These are phyloP conservation scores for Cosmopolites sordidus DNA, from an alignment of 2,888 invertebrate genomes.

Conservation along the genomic window DNA sequence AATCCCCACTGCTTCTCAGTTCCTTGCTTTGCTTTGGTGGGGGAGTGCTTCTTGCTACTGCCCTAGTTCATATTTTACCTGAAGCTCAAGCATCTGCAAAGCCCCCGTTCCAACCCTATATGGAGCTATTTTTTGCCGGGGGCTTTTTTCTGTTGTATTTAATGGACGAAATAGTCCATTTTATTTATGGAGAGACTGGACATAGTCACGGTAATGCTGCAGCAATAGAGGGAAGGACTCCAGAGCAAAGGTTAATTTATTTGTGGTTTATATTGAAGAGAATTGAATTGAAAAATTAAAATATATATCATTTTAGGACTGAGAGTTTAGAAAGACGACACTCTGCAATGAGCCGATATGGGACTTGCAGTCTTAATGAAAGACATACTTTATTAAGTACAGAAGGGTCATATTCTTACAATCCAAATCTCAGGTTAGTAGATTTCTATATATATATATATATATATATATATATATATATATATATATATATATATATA, in stretches of 20 bases:
- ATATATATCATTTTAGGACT: too few relatives aligned
- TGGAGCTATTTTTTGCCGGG: conserved; percentile 62
- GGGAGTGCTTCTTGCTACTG: conserved; percentile 73
- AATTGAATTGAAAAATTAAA: too few relatives aligned
- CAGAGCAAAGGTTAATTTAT: too few relatives aligned
- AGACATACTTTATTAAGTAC: too few relatives aligned
- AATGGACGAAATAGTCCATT: conserved; percentile 69
- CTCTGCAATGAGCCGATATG: conserved; percentile 17
- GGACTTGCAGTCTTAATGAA: conserved; percentile 5
- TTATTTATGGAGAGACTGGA: conserved; percentile 54
- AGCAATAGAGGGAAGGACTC: too few relatives aligned
- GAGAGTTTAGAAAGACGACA: background rate
- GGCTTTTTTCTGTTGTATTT: conserved; percentile 71
- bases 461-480: too few relatives aligned
- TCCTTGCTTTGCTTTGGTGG: conserved; percentile 74
- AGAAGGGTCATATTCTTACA: too few relatives aligned
- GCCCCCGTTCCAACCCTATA: conserved; percentile 49
- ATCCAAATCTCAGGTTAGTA: too few relatives aligned
- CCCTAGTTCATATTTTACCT: conserved; percentile 75
- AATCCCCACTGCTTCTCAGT: conserved; percentile 62
- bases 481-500: too few relatives aligned
- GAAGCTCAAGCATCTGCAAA: conserved; percentile 59
- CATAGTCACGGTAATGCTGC: conserved; percentile 13
- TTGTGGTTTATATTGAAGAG: too few relatives aligned
- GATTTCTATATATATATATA: too few relatives aligned